Conservation (phyloP, 2,113 vertebrate genomes). For the Plotosus lineatus region DNA sequence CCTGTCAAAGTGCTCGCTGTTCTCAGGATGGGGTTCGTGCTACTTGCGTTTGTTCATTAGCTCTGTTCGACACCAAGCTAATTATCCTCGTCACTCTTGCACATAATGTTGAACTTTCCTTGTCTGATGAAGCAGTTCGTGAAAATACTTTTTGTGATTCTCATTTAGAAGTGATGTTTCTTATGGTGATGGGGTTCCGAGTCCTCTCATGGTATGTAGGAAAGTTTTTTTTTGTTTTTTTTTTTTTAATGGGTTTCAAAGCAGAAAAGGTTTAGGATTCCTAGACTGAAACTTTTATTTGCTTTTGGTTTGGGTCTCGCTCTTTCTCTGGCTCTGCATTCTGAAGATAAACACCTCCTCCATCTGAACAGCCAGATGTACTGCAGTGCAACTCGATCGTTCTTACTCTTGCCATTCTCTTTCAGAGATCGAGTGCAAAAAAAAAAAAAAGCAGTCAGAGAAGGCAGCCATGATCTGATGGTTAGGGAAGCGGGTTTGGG, state of each 20-base stretch:
- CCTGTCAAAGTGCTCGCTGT: not conserved
- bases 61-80: not conserved
- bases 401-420: too few relatives aligned
- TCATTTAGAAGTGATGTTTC: not conserved
- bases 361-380: constrained; percentile 7
- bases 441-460: too few relatives aligned
- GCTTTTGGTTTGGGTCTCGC: not conserved
- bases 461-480: too few relatives aligned
- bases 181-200: not conserved
- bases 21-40: not conserved
- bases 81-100: not conserved
- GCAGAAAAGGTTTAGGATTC: not conserved
- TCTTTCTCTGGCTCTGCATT: too few relatives aligned
- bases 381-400: constrained; percentile 9
- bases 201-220: not conserved
- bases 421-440: too few relatives aligned
- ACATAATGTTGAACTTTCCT: not conserved
- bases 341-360: constrained; percentile 14
- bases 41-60: constrained; percentile 14
- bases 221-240: too few relatives aligned
- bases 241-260: too few relatives aligned
- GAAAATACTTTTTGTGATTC: not conserved
- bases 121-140: not conserved
- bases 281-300: not conserved
- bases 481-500: too few relatives aligned